Base-by-base conservation (phyloP, 2,888 invertebrate species). In the Agrotis puta region DNA sequence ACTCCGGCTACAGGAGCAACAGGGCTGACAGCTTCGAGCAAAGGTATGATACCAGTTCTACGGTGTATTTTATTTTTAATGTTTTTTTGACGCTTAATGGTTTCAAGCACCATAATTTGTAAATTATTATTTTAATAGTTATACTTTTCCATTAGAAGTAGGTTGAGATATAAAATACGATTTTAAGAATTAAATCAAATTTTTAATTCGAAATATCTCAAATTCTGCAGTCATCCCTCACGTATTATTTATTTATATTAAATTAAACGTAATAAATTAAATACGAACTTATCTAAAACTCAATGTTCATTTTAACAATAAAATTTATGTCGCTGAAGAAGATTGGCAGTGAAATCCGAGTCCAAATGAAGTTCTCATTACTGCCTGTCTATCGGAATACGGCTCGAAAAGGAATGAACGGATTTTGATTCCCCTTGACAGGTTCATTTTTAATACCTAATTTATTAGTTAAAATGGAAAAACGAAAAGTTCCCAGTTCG, bases 1-100 rank as follows among this genome's bases (percentile, higher is more conserved):
- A 98, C 94, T 98, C 98, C 81, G 98, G 98, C 63, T 98, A 98
- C 91, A 98, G 98, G 92, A 98, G 98, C 92, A 98, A 98, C 90
- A 96, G 98, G 81, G 98, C 98, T 65, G 98, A 98, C 93, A 98
- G 98, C 79, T 97, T 98, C 87, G 98, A 98, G 90, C 98, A 98
- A 96, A 97, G 98, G 98, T 98, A 93, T 92, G 93, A 85, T 69
- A 58, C 39, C 39, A 65, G 33, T 70, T 65, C 18, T 56, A 71
- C 57, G 20, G 3, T 50, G 39, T n/a, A 24, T 45, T 14, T 50
- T 53, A 45, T 53, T 61, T 24, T 2, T 6, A 70, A 70, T 53
- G 24, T 13, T 53, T 70, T 57, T 24, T 71, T 20, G 4, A 14
- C 53, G 39, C 54, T 13, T 43, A 56, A 11, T 39, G 11, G 39